phyloP scores from a whole-genome alignment of 2,113 vertebrate species.

The Perca fluviatilis region DNA sequence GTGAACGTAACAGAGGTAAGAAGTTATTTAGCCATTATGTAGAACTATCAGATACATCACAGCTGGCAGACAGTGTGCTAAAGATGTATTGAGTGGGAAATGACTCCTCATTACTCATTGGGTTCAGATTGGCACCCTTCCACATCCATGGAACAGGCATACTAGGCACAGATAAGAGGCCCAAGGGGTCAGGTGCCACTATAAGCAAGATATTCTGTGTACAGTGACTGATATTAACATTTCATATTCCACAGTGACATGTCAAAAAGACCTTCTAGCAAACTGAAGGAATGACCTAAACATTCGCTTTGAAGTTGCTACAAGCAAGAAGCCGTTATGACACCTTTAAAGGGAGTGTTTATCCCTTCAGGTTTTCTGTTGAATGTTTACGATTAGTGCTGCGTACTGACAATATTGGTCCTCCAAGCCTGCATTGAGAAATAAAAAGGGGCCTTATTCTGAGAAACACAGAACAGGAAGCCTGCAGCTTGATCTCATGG shows the following conservation, averaged over 20 bases:
- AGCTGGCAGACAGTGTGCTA: not conserved
- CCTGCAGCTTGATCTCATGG: conserved; percentile 17
- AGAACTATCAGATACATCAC: not conserved
- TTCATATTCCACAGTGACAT: conserved; percentile 42
- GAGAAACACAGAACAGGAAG: conserved; percentile 20
- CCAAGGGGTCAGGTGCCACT: not conserved
- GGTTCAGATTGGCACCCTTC: not conserved
- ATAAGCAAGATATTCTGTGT: not conserved
- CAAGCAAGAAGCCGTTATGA: conserved; percentile 48
- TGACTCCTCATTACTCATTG: not conserved
- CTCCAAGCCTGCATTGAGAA: conserved; percentile 22
- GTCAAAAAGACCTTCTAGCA: conserved; percentile 43
- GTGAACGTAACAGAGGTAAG: no score
- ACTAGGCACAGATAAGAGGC: not conserved
- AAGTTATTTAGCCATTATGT: not conserved
- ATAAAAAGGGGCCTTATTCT: conserved; percentile 14
- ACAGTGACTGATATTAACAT: conserved; percentile 37
- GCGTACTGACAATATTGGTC: conserved; percentile 1
- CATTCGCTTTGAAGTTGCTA: conserved; percentile 72
- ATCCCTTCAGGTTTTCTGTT: conserved; percentile 45
- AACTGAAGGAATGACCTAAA: conserved; percentile 15
- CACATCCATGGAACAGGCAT: not conserved
- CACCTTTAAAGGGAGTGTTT: conserved; percentile 67
- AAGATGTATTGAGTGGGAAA: not conserved
- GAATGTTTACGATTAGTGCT: conserved; percentile 37